Base-by-base conservation (phyloP, 2,113 vertebrate species). In the Drymodes brunneopygia region DNA sequence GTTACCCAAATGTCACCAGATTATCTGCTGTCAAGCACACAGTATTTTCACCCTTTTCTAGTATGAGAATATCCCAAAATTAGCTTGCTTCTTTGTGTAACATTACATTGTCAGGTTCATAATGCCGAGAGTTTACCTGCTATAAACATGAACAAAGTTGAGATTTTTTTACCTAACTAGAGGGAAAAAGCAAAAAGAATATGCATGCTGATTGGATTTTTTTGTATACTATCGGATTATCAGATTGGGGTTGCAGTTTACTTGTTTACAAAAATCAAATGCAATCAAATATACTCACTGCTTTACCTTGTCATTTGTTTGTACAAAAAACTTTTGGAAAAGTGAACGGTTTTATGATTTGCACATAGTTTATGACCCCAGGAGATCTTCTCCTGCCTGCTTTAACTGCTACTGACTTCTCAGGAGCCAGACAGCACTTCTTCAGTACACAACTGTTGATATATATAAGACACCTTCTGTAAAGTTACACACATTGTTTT, bases 381-480 rank as follows among this genome's bases (percentile, higher is more conserved):
- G 67, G 84, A 91, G 88, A 96, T 90, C 74, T 95, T 87, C 86
- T 64, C 36, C 60, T 86, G 56, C 78, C 92, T 89, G 56, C 58
- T 88, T 71, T 77, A 96, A 92, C 33, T 78, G 27, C 95, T 70
- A 94, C 86, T 82, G 88, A 56, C 81, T 93, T 96, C 87, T 69
- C 89, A 71, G 81, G 65, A 85, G 84, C 60, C 77, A 80, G 50
- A 80, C n/a, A 95, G 74, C 78, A 84, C 58, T 94, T 94, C 82
- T 91, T 78, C 93, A 85, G 83, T 47, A 81, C 60, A 72, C 60
- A 95, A 81, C 56, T 95, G 62, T 78, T 95, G 94, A 97, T 93
- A 83, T 66, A 91, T 25, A 15, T 29, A 94, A 86, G 86, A 86
- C 51, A 84, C 35, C 81, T 94, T 95, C 90, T 95, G 73, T 90